These are phyloP conservation scores for Strigamia maritima DNA, from an alignment of 2,888 invertebrate species.

Conservation along the genomic window DNA sequence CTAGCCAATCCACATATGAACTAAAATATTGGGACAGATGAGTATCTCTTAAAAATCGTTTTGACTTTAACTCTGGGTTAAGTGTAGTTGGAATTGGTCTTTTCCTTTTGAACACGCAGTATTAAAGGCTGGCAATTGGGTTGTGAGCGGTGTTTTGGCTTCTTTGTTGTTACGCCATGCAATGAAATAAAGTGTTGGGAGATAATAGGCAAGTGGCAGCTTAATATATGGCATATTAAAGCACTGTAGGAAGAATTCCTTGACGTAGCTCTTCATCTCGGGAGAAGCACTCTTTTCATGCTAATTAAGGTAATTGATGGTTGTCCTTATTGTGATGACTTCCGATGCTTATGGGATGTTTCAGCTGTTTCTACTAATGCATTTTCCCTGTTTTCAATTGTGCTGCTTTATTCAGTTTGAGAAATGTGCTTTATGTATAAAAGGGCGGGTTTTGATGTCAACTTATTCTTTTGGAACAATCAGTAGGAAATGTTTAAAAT, in stretches of 20 bases:
- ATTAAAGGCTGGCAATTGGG: no score
- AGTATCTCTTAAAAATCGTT: no score
- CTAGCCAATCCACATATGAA: no score
- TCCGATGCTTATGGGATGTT: conserved; percentile 5
- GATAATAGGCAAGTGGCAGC: not conserved
- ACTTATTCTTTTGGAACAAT: not conserved
- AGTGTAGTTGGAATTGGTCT: no score
- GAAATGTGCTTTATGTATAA: not conserved
- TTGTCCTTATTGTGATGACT: conserved; percentile 15
- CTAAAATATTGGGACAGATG: no score
- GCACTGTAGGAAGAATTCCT: not conserved
- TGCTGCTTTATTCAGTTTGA: not conserved
- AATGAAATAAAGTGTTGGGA: not conserved
- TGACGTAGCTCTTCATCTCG: not conserved
- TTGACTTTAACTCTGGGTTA: no score
- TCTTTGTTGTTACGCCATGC: not conserved
- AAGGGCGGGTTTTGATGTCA: not conserved
- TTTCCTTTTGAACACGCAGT: no score
- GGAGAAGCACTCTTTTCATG: not conserved
- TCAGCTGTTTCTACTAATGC: conserved; percentile 10
- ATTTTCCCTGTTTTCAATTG: conserved; percentile 7
- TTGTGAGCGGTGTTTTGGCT: no score
- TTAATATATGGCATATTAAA: not conserved
- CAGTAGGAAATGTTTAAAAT: no score
- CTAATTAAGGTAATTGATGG: conserved; percentile 15